Evolutionary conservation across 2,888 invertebrate genomes (phyloP).

Genomic region (Tenthredo distinguenda): DNA sequence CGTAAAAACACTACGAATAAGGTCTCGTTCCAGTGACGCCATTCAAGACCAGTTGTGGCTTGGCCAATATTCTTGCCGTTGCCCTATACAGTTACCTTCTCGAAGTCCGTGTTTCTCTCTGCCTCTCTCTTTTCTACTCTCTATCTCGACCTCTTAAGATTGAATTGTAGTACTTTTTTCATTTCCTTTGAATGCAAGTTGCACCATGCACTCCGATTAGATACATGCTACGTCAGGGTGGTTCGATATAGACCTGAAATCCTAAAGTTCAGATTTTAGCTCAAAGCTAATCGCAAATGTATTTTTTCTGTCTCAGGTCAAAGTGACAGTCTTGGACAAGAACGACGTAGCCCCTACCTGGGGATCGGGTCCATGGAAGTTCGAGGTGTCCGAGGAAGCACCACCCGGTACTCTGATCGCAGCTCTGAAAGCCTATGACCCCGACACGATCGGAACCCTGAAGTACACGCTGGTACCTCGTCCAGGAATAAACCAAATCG

Average conservation of each 20-base stretch:
- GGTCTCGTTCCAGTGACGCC: slow-evolving; percentile 22
- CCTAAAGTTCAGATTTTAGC: neutral
- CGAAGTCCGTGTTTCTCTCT: slow-evolving; percentile 29
- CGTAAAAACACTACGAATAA: slow-evolving; percentile 21
- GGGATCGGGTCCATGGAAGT: slow-evolving; percentile 86
- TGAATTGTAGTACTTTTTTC: slow-evolving; percentile 8
- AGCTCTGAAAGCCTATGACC: slow-evolving; percentile 89
- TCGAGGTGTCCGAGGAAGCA: slow-evolving; percentile 91
- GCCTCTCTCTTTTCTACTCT: slow-evolving; percentile 40
- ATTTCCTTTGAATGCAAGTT: neutral
- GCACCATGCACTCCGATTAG: neutral
- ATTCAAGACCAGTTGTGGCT: slow-evolving; percentile 23
- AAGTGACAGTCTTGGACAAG: slow-evolving; percentile 91
- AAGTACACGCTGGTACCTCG: slow-evolving; percentile 87
- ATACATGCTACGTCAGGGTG: neutral
- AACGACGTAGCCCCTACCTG: slow-evolving; percentile 97
- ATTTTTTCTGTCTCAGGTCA: slow-evolving; percentile 85
- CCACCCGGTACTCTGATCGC: slow-evolving; percentile 90
- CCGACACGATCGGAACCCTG: slow-evolving; percentile 90
- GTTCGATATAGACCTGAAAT: neutral
- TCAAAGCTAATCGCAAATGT: neutral
- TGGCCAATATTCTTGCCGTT: slow-evolving; percentile 32
- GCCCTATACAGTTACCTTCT: slow-evolving; percentile 9
- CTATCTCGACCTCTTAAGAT: slow-evolving; percentile 27
- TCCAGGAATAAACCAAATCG: slow-evolving; percentile 52